Evolutionary conservation across 2,113 vertebrate genomes (phyloP).

Genomic region (Phylloscopus whistleri): DNA sequence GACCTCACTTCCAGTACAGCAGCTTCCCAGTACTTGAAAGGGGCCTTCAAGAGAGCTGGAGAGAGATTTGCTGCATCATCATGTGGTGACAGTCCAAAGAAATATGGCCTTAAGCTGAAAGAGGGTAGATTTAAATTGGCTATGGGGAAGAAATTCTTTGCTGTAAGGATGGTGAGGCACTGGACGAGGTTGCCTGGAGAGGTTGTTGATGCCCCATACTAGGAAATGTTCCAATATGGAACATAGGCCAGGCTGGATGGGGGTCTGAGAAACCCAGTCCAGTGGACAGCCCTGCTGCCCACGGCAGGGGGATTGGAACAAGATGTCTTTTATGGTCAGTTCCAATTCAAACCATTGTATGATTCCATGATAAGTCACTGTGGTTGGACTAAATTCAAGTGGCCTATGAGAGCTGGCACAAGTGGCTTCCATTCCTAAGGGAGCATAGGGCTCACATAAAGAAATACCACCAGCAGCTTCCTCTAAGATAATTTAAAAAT

Average conservation of each 20-base stretch:
- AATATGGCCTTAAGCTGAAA: background rate
- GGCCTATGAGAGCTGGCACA: fast-evolving
- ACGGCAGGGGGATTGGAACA: background rate
- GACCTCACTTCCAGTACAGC: background rate
- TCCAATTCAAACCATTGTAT: background rate
- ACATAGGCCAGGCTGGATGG: too few relatives aligned
- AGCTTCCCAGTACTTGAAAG: background rate
- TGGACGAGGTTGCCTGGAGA: background rate
- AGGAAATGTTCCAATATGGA: background rate
- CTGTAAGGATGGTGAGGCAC: background rate
- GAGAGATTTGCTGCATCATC: background rate
- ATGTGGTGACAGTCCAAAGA: too few relatives aligned
- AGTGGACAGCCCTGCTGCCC: background rate
- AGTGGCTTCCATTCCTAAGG: background rate
- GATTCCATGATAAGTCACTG: background rate
- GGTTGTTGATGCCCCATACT: too few relatives aligned
- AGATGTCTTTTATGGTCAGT: background rate
- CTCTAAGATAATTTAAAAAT: background rate
- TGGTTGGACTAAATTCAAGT: background rate
- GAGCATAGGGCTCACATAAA: background rate
- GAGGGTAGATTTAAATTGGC: background rate
- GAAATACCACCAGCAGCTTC: fast-evolving
- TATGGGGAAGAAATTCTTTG: background rate
- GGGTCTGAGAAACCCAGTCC: background rate
- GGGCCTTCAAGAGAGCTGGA: background rate